Base-by-base conservation (phyloP, 2,888 invertebrate species). In the Smittia aterrima region DNA sequence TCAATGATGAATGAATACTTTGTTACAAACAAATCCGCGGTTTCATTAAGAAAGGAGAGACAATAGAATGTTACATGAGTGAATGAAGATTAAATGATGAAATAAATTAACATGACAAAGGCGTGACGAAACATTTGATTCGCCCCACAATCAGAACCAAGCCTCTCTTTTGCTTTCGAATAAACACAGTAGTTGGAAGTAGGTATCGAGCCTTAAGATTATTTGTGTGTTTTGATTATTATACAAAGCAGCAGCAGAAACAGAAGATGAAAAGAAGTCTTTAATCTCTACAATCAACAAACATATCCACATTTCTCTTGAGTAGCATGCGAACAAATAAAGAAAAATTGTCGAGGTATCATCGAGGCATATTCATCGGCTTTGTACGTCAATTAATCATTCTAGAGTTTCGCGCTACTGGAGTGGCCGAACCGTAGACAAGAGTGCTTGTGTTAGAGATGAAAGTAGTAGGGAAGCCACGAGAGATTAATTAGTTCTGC, bases 351-450 rank as follows among this genome's bases (percentile, higher is more conserved):
- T n/a, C n/a, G n/a, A n/a, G 18, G n/a, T 20, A 66, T 66, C 25
- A 18, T 38, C n/a, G 66, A 66, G 38, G 66, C 66, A 66, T 18
- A 66, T 66, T 66, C 66, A 66, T 24, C 38, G 66, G 24, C 25
- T 66, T 66, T 66, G 66, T 66, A 16, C 16, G 38, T 38, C 38
- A 66, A 66, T 66, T 66, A 66, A 66, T 66, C 66, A 66, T 66
- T n/a, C 13, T n/a, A n/a, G 38, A 38, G 38, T 9, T 38, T 38
- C 9, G 9, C 18, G 64, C 64, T 64, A 64, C 64, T 64, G 64
- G 64, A 22, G 25, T n/a, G 64, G 13, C 4, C 6, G 9, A 38
- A 38, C 4, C 38, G 38, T 9, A 9, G 9, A 7, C 38, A 38
- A 38, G 38, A 38, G 38, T 38, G 38, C 9, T 38, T 38, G 4